These are phyloP conservation scores for Hypomesus transpacificus DNA, from an alignment of 2,113 vertebrate genomes.

Conservation along the genomic window DNA sequence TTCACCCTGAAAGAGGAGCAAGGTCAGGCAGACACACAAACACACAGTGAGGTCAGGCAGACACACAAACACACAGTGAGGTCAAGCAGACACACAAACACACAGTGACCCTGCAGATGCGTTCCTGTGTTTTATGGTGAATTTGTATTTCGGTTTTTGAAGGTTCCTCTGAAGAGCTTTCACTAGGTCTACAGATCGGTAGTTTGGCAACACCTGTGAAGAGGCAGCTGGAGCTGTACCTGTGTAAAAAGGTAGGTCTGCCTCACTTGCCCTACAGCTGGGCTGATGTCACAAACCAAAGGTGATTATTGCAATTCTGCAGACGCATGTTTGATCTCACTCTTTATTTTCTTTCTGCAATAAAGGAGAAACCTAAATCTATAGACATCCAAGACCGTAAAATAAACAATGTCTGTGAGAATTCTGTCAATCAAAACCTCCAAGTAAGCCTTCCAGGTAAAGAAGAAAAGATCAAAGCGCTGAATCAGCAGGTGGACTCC, in stretches of 20 bases:
- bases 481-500: constrained; percentile 68
- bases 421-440: constrained; percentile 33
- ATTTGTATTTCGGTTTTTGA: constrained; percentile 15
- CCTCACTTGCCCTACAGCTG: too few relatives aligned
- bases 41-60: constrained; percentile 45
- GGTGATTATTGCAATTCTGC: too few relatives aligned
- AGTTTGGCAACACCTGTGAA: constrained; percentile 49
- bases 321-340: too few relatives aligned
- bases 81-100: neutral
- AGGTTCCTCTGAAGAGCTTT: constrained; percentile 56
- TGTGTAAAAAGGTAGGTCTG: constrained; percentile 63
- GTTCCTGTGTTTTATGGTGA: neutral
- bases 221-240: constrained; percentile 62
- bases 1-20: constrained; percentile 54
- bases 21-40: constrained; percentile 44
- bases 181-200: constrained; percentile 59
- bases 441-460: constrained; percentile 40
- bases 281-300: too few relatives aligned
- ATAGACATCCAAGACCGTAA: constrained; percentile 22
- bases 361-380: constrained; percentile 46
- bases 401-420: constrained; percentile 13
- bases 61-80: neutral
- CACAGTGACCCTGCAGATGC: neutral
- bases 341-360: too few relatives aligned
- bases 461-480: constrained; percentile 63